A percentile compares a stretch with the other conserved stretches of the same genome.
These are phyloP conservation scores for Drosophila virilis DNA, from an alignment of 1,140 invertebrate genomes.

Conservation along the genomic window DNA sequence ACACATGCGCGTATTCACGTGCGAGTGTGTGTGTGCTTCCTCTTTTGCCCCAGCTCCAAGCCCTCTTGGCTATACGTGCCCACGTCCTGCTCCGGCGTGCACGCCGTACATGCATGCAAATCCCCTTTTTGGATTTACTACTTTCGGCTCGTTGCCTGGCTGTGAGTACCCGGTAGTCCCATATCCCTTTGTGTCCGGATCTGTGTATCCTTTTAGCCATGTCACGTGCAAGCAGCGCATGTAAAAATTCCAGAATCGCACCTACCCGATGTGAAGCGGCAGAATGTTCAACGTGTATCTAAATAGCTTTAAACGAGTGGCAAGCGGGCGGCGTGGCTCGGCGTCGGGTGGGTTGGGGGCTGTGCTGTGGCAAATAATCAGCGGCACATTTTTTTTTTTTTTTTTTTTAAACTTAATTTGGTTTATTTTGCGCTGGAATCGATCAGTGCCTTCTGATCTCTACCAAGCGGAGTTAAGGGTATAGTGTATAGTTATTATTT, in stretches of 20 bases:
- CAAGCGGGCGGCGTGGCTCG: not conserved
- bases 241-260: slow-evolving; percentile 30
- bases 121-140: slow-evolving; percentile 16
- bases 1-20: slow-evolving; percentile 8
- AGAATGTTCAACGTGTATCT: slow-evolving; percentile 24
- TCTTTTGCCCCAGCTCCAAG: not conserved
- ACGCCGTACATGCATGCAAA: slow-evolving; percentile 31
- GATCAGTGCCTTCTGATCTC: no score
- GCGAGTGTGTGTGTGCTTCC: not conserved
- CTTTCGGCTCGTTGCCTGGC: slow-evolving; percentile 13
- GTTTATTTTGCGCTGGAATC: no score
- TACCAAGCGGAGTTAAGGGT: no score
- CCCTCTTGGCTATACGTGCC: slow-evolving; percentile 31
- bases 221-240: slow-evolving; percentile 52
- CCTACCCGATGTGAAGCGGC: slow-evolving; percentile 35
- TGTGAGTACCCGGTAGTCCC: slow-evolving; percentile 12
- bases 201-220: slow-evolving; percentile 39
- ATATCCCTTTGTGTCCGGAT: not conserved
- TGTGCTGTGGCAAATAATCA: slow-evolving; percentile 46
- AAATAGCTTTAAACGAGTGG: slow-evolving; percentile 31
- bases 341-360: not conserved
- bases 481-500: no score
- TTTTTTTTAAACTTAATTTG: no score
- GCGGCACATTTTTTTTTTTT: slow-evolving; percentile 42
- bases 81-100: slow-evolving; percentile 27